Conservation (phyloP, 2,888 invertebrate species). For the Diaprepes abbreviatus region DNA sequence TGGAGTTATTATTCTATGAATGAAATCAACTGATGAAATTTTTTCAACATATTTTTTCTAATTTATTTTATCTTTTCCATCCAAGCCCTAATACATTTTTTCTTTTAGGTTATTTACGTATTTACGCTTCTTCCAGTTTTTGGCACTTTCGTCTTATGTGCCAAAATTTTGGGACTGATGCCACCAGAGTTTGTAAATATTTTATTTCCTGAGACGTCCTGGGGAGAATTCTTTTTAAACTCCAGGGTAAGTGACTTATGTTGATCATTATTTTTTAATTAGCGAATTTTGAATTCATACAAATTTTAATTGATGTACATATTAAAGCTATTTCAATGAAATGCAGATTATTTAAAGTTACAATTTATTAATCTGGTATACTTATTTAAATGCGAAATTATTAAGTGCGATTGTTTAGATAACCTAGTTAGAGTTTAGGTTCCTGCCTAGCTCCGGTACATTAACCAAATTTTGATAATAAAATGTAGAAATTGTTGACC, state of each 20-base stretch:
- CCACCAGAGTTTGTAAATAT: constrained; percentile 77
- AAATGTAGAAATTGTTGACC: constrained; percentile 1
- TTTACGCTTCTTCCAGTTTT: constrained; percentile 84
- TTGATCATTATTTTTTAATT: no score
- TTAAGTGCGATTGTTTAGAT: constrained; percentile 1
- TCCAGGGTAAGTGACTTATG: constrained; percentile 77
- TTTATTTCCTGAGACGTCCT: constrained; percentile 84
- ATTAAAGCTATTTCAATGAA: no score
- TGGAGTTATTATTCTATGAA: no score
- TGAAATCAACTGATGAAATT: no score
- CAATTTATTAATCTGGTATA: no score
- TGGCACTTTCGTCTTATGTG: constrained; percentile 80
- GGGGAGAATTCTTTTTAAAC: constrained; percentile 89
- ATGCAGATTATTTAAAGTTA: no score
- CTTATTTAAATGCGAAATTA: no score
- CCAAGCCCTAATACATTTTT: no score
- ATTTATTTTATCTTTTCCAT: no score
- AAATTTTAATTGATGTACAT: no score
- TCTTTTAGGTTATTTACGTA: constrained; percentile 76
- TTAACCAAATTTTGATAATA: background rate
- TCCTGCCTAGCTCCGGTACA: background rate
- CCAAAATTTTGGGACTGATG: constrained; percentile 81
- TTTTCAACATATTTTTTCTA: no score
- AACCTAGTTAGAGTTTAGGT: constrained; percentile 1
- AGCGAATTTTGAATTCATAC: no score